These are phyloP conservation scores for Smithornis capensis DNA, from an alignment of 2,113 vertebrate genomes.

Conservation along the genomic window DNA sequence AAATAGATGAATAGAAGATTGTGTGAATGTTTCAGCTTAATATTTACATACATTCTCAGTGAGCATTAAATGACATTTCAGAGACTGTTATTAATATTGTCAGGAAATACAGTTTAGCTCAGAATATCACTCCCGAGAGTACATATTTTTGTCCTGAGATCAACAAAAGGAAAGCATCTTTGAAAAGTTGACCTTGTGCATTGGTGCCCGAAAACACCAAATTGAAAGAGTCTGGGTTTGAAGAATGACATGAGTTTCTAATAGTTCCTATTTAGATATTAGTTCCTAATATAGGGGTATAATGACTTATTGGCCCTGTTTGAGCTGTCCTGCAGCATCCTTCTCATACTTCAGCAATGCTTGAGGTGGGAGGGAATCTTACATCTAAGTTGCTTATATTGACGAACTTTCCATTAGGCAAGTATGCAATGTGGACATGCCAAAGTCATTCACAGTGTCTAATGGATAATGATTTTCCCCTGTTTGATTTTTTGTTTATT, in stretches of 20 bases:
- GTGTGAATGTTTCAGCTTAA: background rate
- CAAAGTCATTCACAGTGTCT: background rate
- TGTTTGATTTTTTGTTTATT: background rate
- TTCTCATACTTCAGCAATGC: background rate
- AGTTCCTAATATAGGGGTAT: background rate
- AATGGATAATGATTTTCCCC: background rate
- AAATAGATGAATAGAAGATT: background rate
- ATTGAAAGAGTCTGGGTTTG: background rate
- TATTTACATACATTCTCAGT: background rate
- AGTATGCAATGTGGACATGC: background rate
- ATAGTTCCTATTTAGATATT: background rate
- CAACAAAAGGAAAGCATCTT: background rate
- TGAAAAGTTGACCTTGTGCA: background rate
- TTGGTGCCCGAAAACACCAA: background rate
- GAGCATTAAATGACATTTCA: conserved; percentile 6
- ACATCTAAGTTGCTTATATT: background rate
- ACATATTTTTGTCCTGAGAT: background rate
- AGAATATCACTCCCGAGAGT: background rate
- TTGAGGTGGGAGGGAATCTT: background rate
- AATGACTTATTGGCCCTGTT: background rate
- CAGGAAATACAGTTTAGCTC: background rate
- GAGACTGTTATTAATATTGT: background rate
- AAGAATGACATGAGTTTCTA: background rate
- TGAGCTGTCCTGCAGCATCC: background rate
- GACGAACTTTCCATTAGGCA: background rate